Evolutionary conservation across 2,113 vertebrate species (phyloP).

Genomic region (Gallinago media): DNA sequence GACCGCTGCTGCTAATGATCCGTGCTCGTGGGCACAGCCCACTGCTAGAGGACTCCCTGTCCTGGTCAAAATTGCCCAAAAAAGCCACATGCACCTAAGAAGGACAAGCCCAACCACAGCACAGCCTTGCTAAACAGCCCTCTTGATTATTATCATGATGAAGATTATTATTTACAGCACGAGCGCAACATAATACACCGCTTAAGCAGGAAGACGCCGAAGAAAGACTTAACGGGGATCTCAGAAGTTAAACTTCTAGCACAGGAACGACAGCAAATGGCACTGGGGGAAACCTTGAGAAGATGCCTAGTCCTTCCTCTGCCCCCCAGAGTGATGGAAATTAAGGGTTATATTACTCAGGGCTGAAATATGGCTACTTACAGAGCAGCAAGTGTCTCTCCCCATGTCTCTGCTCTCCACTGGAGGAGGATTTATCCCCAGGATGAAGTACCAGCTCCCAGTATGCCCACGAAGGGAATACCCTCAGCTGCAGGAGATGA

Average conservation of each 20-base stretch:
- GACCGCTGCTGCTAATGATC: not conserved
- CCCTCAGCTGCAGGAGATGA: not conserved
- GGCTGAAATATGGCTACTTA: not conserved
- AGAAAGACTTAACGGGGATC: not conserved
- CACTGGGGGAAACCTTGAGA: not conserved
- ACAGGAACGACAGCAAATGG: not conserved
- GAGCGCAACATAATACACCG: not conserved
- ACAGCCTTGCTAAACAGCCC: not conserved
- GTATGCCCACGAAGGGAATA: not conserved
- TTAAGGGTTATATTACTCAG: not conserved
- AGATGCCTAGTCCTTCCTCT: not conserved
- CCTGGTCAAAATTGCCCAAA: not conserved
- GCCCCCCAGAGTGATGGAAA: not conserved
- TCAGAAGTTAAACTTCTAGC: not conserved
- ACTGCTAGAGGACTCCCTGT: constrained; percentile 25
- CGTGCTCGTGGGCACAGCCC: not conserved
- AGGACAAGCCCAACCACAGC: not conserved
- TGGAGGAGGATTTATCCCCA: not conserved
- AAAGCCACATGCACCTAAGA: not conserved
- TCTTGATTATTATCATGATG: not conserved
- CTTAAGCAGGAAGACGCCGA: not conserved
- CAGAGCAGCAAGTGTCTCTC: not conserved
- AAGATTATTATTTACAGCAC: not conserved
- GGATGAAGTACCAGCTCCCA: not conserved
- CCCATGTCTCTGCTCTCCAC: not conserved